Evolutionary conservation across 2,888 invertebrate genomes (phyloP), one percentile per base, ranked within the genome.

Genomic region (Bedellia somnulentella): DNA sequence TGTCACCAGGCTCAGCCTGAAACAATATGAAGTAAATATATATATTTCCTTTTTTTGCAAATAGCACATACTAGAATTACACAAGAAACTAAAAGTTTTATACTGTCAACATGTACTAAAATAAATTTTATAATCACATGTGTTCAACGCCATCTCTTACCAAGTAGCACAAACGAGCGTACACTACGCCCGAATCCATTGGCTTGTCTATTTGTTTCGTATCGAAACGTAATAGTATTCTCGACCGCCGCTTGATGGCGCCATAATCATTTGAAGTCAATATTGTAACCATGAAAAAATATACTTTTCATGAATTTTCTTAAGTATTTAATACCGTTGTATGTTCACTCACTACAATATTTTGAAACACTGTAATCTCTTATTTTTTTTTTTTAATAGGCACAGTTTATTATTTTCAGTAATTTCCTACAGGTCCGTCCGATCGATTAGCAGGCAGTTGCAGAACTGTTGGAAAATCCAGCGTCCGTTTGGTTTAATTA

Each of bases 1-100:
- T 84, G 52, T 87, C 87, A 29, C 85, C 86, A 35, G 86, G 84
- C 58, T 85, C 85, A 38, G 83, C 82, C 82, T 87, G 70, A 28
- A 67, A 78, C 46, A 42, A 54, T 42, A 36, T 34, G 36, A 45
- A 41, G 37, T 16, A 27, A 15, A n/a, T n/a, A n/a, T n/a, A n/a
- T n/a, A n/a, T n/a, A n/a, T n/a, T n/a, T n/a, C n/a, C n/a, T n/a
- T n/a, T n/a, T n/a, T n/a, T n/a, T n/a, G n/a, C n/a, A n/a, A n/a
- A n/a, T n/a, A n/a, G n/a, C n/a, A n/a, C n/a, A n/a, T n/a, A n/a
- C n/a, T n/a, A n/a, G n/a, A 17, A 26, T 6, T 23, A 5, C 29
- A 24, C 15, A 31, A 4, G 4, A 28, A 28, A 17, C 4, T 28
- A 29, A 21, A 27, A 24, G n/a, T n/a, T n/a, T n/a, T n/a, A n/a